These are phyloP conservation scores for Meloidogyne exigua DNA, from an alignment of 1,140 invertebrate genomes.

Conservation along the genomic window DNA sequence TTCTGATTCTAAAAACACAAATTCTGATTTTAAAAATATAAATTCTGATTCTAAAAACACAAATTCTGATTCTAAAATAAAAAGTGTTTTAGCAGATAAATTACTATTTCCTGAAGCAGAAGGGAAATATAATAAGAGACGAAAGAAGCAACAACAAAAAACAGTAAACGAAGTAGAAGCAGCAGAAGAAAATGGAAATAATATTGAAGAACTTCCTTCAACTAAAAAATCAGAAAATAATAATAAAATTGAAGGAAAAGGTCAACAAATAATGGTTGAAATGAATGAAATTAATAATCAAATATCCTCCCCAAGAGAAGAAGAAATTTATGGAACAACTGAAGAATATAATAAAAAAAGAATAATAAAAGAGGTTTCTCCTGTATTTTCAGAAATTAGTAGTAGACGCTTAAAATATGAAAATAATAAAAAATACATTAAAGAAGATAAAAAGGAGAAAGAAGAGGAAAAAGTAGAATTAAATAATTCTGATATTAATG, in stretches of 20 bases:
- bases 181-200: neutral
- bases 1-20: neutral
- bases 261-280: neutral
- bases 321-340: neutral
- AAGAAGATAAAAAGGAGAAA: neutral
- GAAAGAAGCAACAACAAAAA: conserved; percentile 6
- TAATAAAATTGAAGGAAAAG: neutral
- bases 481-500: conserved; percentile 3
- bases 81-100: conserved; percentile 24
- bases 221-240: neutral
- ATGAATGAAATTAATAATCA: neutral
- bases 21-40: neutral
- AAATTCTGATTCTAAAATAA: neutral
- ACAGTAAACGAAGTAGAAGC: neutral
- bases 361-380: neutral
- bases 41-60: no score
- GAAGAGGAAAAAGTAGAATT: neutral
- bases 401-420: neutral
- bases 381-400: conserved; percentile 22
- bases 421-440: neutral
- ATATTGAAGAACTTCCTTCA: neutral
- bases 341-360: neutral
- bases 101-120: conserved; percentile 19
- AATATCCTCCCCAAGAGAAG: neutral
- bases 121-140: neutral